Evolutionary conservation across 2,797 vertebrate species (phyloP).

Genomic region (Argya squamiceps): DNA sequence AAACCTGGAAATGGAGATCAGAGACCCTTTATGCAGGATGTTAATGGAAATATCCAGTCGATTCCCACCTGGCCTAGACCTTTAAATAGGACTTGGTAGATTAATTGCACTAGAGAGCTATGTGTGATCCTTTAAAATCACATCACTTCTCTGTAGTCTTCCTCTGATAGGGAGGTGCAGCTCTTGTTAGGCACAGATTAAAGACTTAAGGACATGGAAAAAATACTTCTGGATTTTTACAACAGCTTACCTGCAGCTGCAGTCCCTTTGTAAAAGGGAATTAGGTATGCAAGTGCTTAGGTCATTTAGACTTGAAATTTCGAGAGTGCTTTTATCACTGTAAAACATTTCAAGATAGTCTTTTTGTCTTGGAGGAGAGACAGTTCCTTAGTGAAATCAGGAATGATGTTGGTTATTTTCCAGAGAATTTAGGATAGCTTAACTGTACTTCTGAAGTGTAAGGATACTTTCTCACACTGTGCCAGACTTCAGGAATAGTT

Average conservation of each 20-base stretch:
- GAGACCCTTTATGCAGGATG: constrained; percentile 29
- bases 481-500: neutral
- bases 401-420: neutral
- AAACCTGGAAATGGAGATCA: constrained; percentile 43
- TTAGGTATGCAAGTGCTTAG: neutral
- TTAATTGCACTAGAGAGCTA: constrained; percentile 2
- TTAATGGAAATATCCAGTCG: constrained; percentile 41
- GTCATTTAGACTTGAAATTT: neutral
- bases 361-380: neutral
- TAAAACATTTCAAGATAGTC: neutral
- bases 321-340: neutral
- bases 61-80: constrained; percentile 43
- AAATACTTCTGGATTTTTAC: neutral
- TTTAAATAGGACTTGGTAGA: constrained; percentile 44
- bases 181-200: neutral
- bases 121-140: neutral
- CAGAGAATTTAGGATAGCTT: neutral
- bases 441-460: neutral
- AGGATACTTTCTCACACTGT: neutral
- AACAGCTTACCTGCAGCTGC: neutral
- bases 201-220: neutral
- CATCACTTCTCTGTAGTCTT: neutral
- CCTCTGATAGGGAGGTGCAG: neutral
- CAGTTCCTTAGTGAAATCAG: neutral
- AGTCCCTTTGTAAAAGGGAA: neutral